Conservation (phyloP, 2,888 invertebrate species). For the Hydropsyche betteni region DNA sequence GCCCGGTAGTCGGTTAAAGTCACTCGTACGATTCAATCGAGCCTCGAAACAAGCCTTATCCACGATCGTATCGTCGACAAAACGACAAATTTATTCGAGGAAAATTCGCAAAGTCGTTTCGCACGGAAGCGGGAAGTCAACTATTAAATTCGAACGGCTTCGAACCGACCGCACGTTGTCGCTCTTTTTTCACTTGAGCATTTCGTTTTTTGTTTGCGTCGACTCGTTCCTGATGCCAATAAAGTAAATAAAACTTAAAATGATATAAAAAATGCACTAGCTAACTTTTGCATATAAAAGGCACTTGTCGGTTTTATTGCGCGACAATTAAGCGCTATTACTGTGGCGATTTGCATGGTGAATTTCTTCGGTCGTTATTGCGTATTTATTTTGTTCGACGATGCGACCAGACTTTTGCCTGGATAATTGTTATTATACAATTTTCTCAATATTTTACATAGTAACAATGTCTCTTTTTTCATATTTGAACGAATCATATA, state of each 20-base stretch:
- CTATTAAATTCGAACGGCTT: not conserved
- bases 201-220: not conserved
- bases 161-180: not conserved
- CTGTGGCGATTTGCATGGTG: conserved; percentile 3
- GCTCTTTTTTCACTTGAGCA: not conserved
- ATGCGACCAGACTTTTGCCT: not conserved
- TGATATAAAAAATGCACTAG: not conserved
- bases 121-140: not conserved
- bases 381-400: conserved; percentile 19
- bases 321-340: conserved; percentile 1
- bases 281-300: conserved; percentile 7
- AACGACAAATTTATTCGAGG: conserved; percentile 1
- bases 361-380: conserved; percentile 6
- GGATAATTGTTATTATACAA: too few species aligned
- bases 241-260: not conserved
- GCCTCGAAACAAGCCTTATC: too few species aligned
- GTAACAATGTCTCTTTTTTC: too few species aligned
- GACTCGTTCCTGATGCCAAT: not conserved
- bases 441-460: too few species aligned
- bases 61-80: not conserved
- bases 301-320: conserved; percentile 18
- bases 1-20: too few species aligned
- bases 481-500: too few species aligned
- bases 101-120: conserved; percentile 9
- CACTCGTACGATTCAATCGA: too few species aligned